These are phyloP conservation scores for Piscicola geometra DNA, from an alignment of 2,888 invertebrate genomes.

Conservation along the genomic window DNA sequence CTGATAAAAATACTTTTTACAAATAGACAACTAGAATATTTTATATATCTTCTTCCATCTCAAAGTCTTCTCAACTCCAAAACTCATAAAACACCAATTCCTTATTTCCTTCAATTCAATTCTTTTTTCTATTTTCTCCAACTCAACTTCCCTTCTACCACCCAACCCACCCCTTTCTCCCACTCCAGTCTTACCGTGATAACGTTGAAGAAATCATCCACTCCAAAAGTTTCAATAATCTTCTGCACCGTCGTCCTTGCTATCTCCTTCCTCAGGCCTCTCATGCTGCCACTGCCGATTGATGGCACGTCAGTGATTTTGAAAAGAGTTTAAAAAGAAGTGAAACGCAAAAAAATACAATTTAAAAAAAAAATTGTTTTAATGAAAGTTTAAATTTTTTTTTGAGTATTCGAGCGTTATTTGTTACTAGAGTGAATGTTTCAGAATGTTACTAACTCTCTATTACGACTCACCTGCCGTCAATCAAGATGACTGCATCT, in stretches of 20 bases:
- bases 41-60: too few relatives aligned
- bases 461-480: conserved; percentile 61
- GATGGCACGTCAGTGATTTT: neutral
- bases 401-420: too few relatives aligned
- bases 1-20: too few relatives aligned
- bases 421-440: too few relatives aligned
- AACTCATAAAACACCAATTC: too few relatives aligned
- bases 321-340: neutral
- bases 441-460: too few relatives aligned
- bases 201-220: conserved; percentile 95
- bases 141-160: neutral
- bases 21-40: too few relatives aligned
- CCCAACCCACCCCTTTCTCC: neutral
- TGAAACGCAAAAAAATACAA: neutral
- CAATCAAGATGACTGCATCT: conserved; percentile 89
- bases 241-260: conserved; percentile 81
- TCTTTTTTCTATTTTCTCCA: neutral
- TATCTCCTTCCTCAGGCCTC: conserved; percentile 81
- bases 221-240: conserved; percentile 87
- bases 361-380: neutral
- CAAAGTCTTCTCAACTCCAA: too few relatives aligned
- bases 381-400: too few relatives aligned
- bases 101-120: too few relatives aligned
- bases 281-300: conserved; percentile 86
- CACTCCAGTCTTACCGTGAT: conserved; percentile 61